Conservation (phyloP, 2,113 vertebrate genomes). For the Carassius gibelio region DNA sequence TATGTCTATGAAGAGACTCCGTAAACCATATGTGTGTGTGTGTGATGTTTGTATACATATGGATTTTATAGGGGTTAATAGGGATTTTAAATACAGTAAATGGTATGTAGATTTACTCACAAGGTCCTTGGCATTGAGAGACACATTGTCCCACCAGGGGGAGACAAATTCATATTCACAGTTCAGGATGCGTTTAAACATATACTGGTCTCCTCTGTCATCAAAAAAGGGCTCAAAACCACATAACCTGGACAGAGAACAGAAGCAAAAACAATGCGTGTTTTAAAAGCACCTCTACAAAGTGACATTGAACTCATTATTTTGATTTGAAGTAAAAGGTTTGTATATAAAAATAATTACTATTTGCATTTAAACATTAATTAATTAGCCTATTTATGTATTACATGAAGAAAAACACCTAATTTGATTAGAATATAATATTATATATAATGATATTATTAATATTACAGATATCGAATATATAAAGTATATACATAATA, state of each 20-base stretch:
- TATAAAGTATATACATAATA: no score
- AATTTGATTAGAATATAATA: no score
- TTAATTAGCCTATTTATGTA: no score
- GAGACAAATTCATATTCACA: slow-evolving; percentile 93
- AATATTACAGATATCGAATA: no score
- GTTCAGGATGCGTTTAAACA: slow-evolving; percentile 89
- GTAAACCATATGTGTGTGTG: no score
- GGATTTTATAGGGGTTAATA: neutral
- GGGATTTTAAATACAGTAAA: neutral
- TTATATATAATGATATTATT: no score
- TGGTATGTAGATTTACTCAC: slow-evolving; percentile 70
- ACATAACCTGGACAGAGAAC: slow-evolving; percentile 77
- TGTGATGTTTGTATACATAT: no score
- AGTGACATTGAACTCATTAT: neutral
- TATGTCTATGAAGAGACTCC: no score
- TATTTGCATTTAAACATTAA: no score
- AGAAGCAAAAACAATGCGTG: neutral
- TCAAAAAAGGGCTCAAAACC: slow-evolving; percentile 91
- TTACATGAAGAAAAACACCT: no score
- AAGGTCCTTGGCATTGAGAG: slow-evolving; percentile 89
- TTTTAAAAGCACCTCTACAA: neutral
- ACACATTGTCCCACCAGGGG: slow-evolving; percentile 92
- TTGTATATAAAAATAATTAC: no score
- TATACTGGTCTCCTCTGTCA: slow-evolving; percentile 88
- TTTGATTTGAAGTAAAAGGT: no score